phyloP scores from a whole-genome alignment of 2,113 vertebrate genomes.

The Neogobius melanostomus region DNA sequence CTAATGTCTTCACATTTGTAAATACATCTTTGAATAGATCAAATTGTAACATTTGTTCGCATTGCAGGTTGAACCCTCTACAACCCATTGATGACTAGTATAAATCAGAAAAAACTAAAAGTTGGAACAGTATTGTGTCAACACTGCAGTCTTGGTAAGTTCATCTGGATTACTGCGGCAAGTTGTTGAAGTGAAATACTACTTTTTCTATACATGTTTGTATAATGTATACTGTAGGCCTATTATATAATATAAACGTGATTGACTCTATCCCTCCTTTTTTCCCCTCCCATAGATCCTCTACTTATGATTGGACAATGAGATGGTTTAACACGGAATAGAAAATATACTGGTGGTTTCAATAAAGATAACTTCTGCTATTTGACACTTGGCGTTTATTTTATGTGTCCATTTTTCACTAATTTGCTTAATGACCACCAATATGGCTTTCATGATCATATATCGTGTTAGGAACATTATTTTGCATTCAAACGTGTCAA shows the following conservation, averaged over 20 bases:
- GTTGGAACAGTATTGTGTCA: constrained; percentile 14
- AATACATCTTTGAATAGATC: constrained; percentile 40
- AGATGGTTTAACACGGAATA: neutral
- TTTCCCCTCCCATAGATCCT: constrained; percentile 31
- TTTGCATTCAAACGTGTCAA: neutral
- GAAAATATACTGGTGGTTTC: constrained; percentile 1
- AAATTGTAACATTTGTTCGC: constrained; percentile 42
- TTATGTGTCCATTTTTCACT: neutral
- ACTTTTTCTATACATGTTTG: too few relatives aligned
- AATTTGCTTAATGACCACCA: neutral
- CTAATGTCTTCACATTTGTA: constrained; percentile 14
- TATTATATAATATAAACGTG: too few relatives aligned
- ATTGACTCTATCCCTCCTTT: neutral
- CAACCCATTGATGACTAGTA: constrained; percentile 24
- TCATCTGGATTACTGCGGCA: neutral
- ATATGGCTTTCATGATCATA: too few relatives aligned
- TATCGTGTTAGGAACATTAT: too few relatives aligned
- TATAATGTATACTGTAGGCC: too few relatives aligned
- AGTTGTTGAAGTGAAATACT: neutral
- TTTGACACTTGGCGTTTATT: neutral
- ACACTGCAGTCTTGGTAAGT: constrained; percentile 15
- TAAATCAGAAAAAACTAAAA: constrained; percentile 29
- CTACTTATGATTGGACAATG: neutral
- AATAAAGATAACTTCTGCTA: constrained; percentile 30
- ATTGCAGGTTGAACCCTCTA: constrained; percentile 70